Percentiles rank a stretch among this genome's conserved stretches.
phyloP scores from a whole-genome alignment of 2,888 invertebrate species.

The Scaptomyza parva region DNA sequence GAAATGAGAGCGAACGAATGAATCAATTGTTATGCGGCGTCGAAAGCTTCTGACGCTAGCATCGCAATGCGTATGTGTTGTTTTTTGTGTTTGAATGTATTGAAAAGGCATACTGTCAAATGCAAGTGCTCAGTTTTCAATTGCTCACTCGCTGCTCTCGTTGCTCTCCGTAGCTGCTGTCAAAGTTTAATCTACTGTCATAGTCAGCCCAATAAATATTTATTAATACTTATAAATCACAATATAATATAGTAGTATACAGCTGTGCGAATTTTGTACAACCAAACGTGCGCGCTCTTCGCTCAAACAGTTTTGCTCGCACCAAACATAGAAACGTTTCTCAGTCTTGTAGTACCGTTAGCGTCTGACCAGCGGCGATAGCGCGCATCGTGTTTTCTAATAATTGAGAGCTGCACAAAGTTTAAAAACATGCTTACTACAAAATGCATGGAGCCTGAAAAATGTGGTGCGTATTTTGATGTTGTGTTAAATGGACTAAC shows the following conservation, averaged over 20 bases:
- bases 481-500: not conserved
- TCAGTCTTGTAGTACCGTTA: slow-evolving; percentile 67
- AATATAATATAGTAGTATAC: slow-evolving; percentile 40
- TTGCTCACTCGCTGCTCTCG: slow-evolving; percentile 66
- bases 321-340: slow-evolving; percentile 28
- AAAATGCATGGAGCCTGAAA: slow-evolving; percentile 58
- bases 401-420: slow-evolving; percentile 13
- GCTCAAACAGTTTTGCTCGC: slow-evolving; percentile 27
- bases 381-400: slow-evolving; percentile 32
- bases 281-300: slow-evolving; percentile 29
- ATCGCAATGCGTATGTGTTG: slow-evolving; percentile 22
- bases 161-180: slow-evolving; percentile 38
- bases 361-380: slow-evolving; percentile 47
- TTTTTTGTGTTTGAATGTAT: slow-evolving; percentile 18
- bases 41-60: slow-evolving; percentile 54
- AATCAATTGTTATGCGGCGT: slow-evolving; percentile 5
- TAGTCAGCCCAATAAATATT: slow-evolving; percentile 45
- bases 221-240: slow-evolving; percentile 35
- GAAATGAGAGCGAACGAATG: slow-evolving; percentile 10
- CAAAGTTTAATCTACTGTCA: slow-evolving; percentile 47
- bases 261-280: slow-evolving; percentile 35
- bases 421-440: slow-evolving; percentile 64
- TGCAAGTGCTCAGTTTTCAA: slow-evolving; percentile 65
- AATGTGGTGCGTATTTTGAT: slow-evolving; percentile 66
- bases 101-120: slow-evolving; percentile 61